Conservation (phyloP, 1,140 invertebrate species). For the Penaeus japonicus region DNA sequence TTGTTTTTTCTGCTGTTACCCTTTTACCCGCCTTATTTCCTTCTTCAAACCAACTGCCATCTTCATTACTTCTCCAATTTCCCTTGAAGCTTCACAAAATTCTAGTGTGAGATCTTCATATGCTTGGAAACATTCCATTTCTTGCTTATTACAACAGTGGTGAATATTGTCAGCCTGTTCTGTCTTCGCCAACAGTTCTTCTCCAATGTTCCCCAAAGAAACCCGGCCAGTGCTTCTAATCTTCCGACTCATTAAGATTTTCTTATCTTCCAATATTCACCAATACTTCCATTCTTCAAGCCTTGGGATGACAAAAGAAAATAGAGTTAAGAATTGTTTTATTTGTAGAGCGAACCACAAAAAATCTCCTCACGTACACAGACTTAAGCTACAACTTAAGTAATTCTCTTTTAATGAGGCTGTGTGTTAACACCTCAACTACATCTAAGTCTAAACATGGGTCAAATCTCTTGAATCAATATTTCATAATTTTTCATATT, state of each 20-base stretch:
- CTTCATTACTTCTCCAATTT: not conserved
- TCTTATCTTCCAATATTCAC: not conserved
- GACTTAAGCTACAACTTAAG: not conserved
- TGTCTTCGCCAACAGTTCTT: not conserved
- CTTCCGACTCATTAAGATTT: not conserved
- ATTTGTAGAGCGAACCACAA: not conserved
- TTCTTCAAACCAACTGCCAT: not conserved
- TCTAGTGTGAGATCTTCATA: not conserved
- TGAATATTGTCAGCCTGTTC: not conserved
- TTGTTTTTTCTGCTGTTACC: not conserved
- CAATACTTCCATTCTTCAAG: constrained; percentile 2
- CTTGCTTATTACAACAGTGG: not conserved
- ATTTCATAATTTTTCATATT: too few relatives aligned
- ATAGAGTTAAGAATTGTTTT: not conserved
- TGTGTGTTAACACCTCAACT: too few relatives aligned
- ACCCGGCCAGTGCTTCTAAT: too few relatives aligned
- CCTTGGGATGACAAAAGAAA: constrained; percentile 10
- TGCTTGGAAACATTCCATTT: not conserved
- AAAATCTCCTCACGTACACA: not conserved
- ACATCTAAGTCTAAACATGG: too few relatives aligned
- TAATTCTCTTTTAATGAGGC: not conserved
- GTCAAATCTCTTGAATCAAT: too few relatives aligned
- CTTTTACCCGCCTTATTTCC: not conserved
- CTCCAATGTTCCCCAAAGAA: not conserved
- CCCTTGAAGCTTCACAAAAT: not conserved